Evolutionary conservation across 2,888 invertebrate genomes (phyloP).

Genomic region (Erebia epiphron): DNA sequence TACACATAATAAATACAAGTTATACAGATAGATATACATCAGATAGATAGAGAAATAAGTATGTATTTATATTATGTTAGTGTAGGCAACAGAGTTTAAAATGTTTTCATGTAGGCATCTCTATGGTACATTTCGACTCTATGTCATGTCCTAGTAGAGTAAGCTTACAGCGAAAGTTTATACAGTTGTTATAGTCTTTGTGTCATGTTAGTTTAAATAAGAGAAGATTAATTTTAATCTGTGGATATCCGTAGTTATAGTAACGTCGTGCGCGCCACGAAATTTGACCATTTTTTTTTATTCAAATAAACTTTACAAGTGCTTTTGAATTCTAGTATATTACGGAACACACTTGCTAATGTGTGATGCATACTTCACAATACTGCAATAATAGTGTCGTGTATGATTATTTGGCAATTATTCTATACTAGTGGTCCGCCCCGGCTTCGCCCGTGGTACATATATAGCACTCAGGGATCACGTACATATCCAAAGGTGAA

Average conservation of each 20-base stretch:
- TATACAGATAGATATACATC: constrained; percentile 10
- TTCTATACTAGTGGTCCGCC: no score
- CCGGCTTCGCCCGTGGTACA: no score
- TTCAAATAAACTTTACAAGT: not conserved
- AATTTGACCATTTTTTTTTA: not conserved
- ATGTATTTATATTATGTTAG: not conserved
- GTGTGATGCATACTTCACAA: not conserved
- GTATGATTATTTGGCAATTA: no score
- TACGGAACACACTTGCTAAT: not conserved
- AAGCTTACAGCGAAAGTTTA: constrained; percentile 5
- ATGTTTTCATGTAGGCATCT: not conserved
- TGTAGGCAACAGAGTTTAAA: constrained; percentile 1
- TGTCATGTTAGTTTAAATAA: constrained; percentile 7
- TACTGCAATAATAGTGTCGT: no score
- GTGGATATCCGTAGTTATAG: not conserved
- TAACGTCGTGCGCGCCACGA: not conserved
- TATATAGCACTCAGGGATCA: no score
- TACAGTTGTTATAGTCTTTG: not conserved
- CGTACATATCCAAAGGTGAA: no score
- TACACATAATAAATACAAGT: constrained; percentile 11
- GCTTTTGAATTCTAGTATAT: not conserved
- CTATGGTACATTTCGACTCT: not conserved
- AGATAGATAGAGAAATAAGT: not conserved
- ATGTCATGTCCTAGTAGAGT: not conserved
- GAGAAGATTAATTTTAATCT: not conserved